Base-by-base conservation (phyloP, 1,140 invertebrate species). In the Heterodera schachtii region DNA sequence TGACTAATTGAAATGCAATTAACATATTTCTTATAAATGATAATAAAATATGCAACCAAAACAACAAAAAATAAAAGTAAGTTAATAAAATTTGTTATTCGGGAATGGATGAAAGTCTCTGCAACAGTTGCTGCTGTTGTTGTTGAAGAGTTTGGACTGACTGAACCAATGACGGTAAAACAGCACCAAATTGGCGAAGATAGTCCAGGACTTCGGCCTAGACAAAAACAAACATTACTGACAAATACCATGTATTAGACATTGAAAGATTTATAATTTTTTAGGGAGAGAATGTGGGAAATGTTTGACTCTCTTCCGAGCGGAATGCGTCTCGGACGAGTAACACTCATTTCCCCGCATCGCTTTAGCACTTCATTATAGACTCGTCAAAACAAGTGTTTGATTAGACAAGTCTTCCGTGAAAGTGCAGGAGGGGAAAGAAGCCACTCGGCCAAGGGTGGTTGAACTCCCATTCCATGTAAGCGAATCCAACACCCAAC, bases 191-290 rank as follows among this genome's bases (percentile, higher is more conserved):
- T 77, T 81, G 80, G 16, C 73, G 73, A 31, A 81, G 47, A 79
- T 74, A 81, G 13, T 81, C 80, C 3, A 81, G 75, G 3, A 81
- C 75, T 70, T 81, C 75, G 67, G 31, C 31, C 80, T 81, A 49
- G 67, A 81, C 75, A 11, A n/a, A 16, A 43, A 79, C 11, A 69
- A 46, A 6, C 31, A 16, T 67, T 69, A 79, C 11, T 57, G 41
- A 77, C n/a, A n/a, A n/a, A 19, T 21, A n/a, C n/a, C n/a, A 7
- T 79, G 13, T 57, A 9, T 21, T 60, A 3, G 8, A 64, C 6
- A 16, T 43, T 8, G 21, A 49, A 47, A 31, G 11, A 19, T 43
- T 49, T 13, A 67, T n/a, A 78, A 78, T 44, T 19, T 7, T 31
- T n/a, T 31, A 31, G 31, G 31, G 31, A 31, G 31, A 77, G 19